Evolutionary conservation across 2,113 vertebrate species (phyloP).

Genomic region (Synodontis membranacea): DNA sequence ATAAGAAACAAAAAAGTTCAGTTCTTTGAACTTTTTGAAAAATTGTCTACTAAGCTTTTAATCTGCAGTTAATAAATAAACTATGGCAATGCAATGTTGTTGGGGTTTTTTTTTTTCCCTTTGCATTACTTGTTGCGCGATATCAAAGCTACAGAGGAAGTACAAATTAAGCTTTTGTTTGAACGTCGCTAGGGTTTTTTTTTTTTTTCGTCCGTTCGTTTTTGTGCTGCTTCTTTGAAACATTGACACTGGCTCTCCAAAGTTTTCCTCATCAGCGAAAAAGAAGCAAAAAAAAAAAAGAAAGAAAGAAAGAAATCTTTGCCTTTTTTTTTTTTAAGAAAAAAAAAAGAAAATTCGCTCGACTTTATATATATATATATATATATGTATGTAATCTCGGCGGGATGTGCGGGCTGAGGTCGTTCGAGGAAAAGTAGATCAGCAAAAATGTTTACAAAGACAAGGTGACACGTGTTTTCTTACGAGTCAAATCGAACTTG

Average conservation of each 20-base stretch:
- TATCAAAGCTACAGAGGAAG: slow-evolving; percentile 29
- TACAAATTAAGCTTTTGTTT: not conserved
- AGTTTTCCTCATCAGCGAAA: slow-evolving; percentile 53
- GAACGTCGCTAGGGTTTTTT: slow-evolving; percentile 24
- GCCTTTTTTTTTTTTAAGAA: slow-evolving; percentile 39
- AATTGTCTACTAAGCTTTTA: slow-evolving; percentile 36
- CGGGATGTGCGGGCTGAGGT: slow-evolving; percentile 63
- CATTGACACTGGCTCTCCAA: slow-evolving; percentile 76
- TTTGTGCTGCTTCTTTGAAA: slow-evolving; percentile 71
- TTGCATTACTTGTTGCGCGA: slow-evolving; percentile 6
- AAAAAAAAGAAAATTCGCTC: slow-evolving; percentile 68
- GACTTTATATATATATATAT: slow-evolving; percentile 69
- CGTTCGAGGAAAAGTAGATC: slow-evolving; percentile 53
- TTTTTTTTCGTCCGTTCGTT: slow-evolving; percentile 53
- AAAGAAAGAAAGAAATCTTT: slow-evolving; percentile 64
- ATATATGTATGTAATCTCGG: no score
- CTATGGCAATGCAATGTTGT: not conserved
- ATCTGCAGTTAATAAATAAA: slow-evolving; percentile 40
- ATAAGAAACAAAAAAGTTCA: not conserved
- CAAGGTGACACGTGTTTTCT: slow-evolving; percentile 62
- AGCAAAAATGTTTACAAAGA: slow-evolving; percentile 74
- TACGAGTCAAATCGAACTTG: slow-evolving; percentile 61
- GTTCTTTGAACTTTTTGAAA: slow-evolving; percentile 1
- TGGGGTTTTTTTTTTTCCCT: not conserved
- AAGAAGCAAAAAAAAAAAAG: no score